phyloP scores from a whole-genome alignment of 2,888 invertebrate species.

The Chirona hameri region DNA sequence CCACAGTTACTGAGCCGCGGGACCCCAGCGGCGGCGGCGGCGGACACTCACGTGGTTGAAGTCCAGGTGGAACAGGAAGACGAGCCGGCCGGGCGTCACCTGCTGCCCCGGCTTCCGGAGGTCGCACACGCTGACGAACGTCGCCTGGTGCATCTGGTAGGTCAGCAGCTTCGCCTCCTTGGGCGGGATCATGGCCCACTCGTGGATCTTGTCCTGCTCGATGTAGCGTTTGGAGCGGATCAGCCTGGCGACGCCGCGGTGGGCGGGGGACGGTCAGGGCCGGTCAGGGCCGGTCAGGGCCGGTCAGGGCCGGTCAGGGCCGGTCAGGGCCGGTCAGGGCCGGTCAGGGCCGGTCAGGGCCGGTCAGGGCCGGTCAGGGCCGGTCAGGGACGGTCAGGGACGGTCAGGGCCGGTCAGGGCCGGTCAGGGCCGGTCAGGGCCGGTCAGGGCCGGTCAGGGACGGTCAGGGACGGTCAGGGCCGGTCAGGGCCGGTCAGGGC shows the following conservation, averaged over 20 bases:
- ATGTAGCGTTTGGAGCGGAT: constrained; percentile 74
- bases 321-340: not conserved
- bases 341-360: not conserved
- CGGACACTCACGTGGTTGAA: not conserved
- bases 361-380: not conserved
- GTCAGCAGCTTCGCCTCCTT: constrained; percentile 88
- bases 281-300: not conserved
- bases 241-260: constrained; percentile 55
- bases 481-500: not conserved
- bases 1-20: too few relatives aligned
- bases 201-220: constrained; percentile 88
- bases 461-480: not conserved
- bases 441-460: not conserved
- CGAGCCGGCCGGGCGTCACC: not conserved
- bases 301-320: not conserved
- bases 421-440: too few relatives aligned
- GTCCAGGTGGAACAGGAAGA: constrained; percentile 8
- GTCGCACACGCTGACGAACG: constrained; percentile 65
- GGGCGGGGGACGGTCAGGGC: not conserved
- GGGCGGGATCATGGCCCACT: constrained; percentile 85
- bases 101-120: constrained; percentile 56
- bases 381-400: not conserved
- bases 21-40: not conserved
- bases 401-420: not conserved
- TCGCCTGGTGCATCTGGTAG: constrained; percentile 78